Base-by-base conservation (phyloP, 2,888 invertebrate species). In the Podotricha telesiphe region DNA sequence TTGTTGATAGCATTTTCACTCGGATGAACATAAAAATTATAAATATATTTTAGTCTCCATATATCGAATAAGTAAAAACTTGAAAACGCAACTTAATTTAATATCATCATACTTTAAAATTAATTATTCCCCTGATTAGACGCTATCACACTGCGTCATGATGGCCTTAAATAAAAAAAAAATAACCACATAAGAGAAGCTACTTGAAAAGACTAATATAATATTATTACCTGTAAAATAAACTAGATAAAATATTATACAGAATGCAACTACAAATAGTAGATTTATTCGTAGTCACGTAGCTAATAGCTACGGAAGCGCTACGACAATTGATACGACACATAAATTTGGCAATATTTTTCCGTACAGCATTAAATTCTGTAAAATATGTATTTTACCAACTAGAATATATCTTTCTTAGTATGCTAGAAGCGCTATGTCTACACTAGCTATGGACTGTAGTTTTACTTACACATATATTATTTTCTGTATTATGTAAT, bases 231-330 rank as follows among this genome's bases (percentile, higher is more conserved):
- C 22, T 40, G 10, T 42, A 42, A 40, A n/a, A n/a, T n/a, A n/a
- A 45, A 5, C 58, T 22, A 59, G n/a, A 45, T 42, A 59, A 59
- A 59, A 45, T 59, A 45, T 45, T n/a, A 28, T 45, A 42, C 40
- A 28, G 20, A n/a, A 3, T 47, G 45, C n/a, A 34, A 37, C 48
- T 48, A 19, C 17, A 19, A 48, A 47, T 40, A 50, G 48, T 50
- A 59, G 59, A 59, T 34, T 48, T 66, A 66, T 66, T 58, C 66
- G 50, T 51, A 66, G 58, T 59, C 66, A 66, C 66, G 66, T 66
- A 66, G 66, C 50, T 40, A 66, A 59, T 66, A 56, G 65, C 58
- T 66, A 59, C 66, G 66, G 37, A 17, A 40, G 50, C 58, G 42
- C 66, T 59, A 66, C 65, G 58, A n/a, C 34, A 62, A 48, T 62